Conservation (phyloP, 2,888 invertebrate genomes). For the Hirtodrosophila histrioides region DNA sequence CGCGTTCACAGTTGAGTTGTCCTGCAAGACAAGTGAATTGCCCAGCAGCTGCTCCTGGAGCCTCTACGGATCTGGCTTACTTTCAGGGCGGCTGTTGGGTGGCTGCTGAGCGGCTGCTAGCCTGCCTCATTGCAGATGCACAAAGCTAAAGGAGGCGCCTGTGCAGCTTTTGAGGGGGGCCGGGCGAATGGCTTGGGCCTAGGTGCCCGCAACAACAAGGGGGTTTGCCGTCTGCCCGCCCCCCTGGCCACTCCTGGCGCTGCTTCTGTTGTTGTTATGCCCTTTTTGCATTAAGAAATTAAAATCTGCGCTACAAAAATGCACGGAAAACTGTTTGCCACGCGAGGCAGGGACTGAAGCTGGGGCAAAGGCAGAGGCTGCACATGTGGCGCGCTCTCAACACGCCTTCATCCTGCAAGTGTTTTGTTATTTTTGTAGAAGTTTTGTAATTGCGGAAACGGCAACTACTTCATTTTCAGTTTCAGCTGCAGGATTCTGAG, state of each 20-base stretch:
- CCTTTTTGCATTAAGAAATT: conserved; percentile 78
- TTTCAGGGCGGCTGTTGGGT: conserved; percentile 5
- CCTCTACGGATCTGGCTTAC: conserved; percentile 16
- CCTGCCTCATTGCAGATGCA: conserved; percentile 53
- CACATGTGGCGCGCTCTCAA: conserved; percentile 68
- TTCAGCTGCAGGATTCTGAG: conserved; percentile 35
- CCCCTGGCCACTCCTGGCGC: not conserved
- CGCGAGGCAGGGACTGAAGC: conserved; percentile 13
- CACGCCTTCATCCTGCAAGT: conserved; percentile 53
- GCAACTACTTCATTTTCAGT: conserved; percentile 57
- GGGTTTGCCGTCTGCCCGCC: not conserved
- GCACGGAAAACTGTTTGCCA: conserved; percentile 36
- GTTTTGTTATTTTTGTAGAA: conserved; percentile 78
- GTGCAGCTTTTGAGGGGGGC: not conserved
- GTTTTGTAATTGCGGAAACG: conserved; percentile 80
- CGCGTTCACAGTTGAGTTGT: conserved; percentile 12
- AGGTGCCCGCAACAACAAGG: conserved; percentile 18
- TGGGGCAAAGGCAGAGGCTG: conserved; percentile 13
- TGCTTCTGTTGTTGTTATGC: conserved; percentile 45
- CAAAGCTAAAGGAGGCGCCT: conserved; percentile 30
- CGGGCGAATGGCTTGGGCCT: conserved; percentile 11
- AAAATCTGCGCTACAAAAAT: conserved; percentile 74
- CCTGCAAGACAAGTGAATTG: conserved; percentile 23
- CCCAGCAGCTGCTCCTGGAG: conserved; percentile 14
- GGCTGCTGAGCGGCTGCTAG: not conserved